Evolutionary conservation across 2,888 invertebrate species (phyloP), one percentile per base, ranked within the genome.

Genomic region (Mimachlamys varia): DNA sequence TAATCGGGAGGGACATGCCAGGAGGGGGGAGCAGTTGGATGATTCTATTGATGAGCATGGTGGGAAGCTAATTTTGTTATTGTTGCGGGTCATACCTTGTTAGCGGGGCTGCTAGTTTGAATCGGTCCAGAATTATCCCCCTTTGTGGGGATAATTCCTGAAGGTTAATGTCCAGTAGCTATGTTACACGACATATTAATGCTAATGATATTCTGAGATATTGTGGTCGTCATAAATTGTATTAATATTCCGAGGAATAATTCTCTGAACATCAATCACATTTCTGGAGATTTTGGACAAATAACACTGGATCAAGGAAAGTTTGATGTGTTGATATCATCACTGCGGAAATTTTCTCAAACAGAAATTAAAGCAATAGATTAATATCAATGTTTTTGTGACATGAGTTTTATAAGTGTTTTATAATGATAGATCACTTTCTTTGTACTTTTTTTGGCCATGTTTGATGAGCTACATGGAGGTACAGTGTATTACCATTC

Each of bases 181-280:
- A 33, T 76, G 76, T 76, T 33, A 33, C 76, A 76, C 33, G 33
- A 10, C 76, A 33, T 15, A 76, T 76, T 76, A 76, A 76, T 76
- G 76, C 27, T 76, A 76, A 76, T 76, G 76, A 27, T 76, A 76
- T 76, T 76, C 76, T 33, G 76, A 27, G 27, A 76, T 76, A 76
- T 22, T 58, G 58, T 58, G 19, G 58, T 58, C 58, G 22, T 58
- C 58, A 76, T 76, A 76, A 76, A 76, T 76, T 33, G 27, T 33
- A 76, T 76, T 76, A 76, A 76, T 76, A 76, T 76, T 76, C 76
- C 33, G 76, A 33, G 33, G 76, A 76, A 76, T 76, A 76, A 76
- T 76, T 27, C 33, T 76, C 76, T 76, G 33, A 7, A 76, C 76
- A 76, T 76, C 76, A 76, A 76, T 76, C 76, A 76, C 27, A 27